phyloP scores from a whole-genome alignment of 2,888 invertebrate genomes.

The Apotomis turbidana region DNA sequence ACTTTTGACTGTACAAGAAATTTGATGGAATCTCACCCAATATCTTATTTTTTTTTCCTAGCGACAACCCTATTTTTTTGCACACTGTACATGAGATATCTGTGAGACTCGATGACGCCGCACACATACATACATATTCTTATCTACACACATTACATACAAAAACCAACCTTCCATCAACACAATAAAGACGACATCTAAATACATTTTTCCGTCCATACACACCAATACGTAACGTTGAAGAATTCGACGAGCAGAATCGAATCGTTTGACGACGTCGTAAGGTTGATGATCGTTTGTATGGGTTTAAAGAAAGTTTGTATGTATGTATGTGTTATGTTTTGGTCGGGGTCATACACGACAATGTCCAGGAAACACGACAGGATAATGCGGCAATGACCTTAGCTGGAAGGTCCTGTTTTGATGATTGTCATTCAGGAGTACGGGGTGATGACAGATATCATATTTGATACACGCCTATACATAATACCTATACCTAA shows the following conservation, averaged over 20 bases:
- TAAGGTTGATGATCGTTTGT: neutral
- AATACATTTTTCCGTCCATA: neutral
- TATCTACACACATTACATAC: neutral
- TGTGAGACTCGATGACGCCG: slow-evolving; percentile 44
- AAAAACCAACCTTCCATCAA: neutral
- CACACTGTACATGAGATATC: slow-evolving; percentile 30
- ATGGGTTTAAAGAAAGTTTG: slow-evolving; percentile 33
- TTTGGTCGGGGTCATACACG: slow-evolving; percentile 55
- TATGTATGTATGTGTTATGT: slow-evolving; percentile 42
- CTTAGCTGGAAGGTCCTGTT: slow-evolving; percentile 41
- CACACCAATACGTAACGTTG: neutral
- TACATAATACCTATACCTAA: no score
- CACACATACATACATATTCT: slow-evolving; percentile 12
- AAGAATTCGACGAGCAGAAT: neutral
- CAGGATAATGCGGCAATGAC: slow-evolving; percentile 54
- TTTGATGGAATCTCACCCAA: neutral
- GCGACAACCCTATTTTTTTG: slow-evolving; percentile 22
- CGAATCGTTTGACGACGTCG: neutral
- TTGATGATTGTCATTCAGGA: slow-evolving; percentile 33
- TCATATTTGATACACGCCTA: no score
- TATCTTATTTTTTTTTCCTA: slow-evolving; percentile 1
- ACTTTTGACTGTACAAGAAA: no score
- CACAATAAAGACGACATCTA: neutral
- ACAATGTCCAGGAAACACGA: slow-evolving; percentile 52
- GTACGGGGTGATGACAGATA: no score